Percentiles rank a stretch among this genome's conserved stretches.
Conservation (phyloP, 1,140 invertebrate genomes). For the Paraescarpia echinospica region DNA sequence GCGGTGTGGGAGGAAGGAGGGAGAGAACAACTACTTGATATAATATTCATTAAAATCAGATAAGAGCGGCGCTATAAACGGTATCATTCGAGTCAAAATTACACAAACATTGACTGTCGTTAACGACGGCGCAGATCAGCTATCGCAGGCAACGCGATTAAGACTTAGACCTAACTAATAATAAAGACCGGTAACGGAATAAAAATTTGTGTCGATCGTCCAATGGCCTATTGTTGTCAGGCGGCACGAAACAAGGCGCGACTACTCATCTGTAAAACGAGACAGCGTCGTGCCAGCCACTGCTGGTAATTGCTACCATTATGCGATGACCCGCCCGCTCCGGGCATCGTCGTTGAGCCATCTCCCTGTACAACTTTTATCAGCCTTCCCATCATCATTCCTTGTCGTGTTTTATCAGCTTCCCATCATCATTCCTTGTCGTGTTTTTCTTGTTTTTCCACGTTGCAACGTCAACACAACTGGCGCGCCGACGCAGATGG, state of each 20-base stretch:
- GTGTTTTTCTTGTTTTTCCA: not conserved
- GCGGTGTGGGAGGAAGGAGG: not conserved
- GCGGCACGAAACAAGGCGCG: not conserved
- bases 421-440: constrained; percentile 4
- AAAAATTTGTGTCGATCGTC: not conserved
- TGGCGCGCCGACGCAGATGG: not conserved
- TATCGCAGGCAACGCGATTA: not conserved
- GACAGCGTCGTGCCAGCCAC: not conserved
- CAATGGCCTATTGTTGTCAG: not conserved
- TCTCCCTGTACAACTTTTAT: not conserved
- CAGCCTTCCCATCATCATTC: not conserved
- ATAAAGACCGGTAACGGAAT: not conserved
- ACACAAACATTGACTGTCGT: not conserved
- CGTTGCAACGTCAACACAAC: not conserved
- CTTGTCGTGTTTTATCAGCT: not conserved
- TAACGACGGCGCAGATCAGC: too few relatives aligned
- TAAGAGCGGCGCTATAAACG: not conserved
- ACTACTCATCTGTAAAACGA: not conserved
- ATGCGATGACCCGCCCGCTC: not conserved
- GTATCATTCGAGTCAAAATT: not conserved
- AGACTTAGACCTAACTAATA: not conserved
- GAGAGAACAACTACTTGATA: not conserved
- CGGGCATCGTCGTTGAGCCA: not conserved
- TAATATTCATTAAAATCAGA: constrained; percentile 7
- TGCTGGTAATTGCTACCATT: not conserved